Evolutionary conservation across 2,888 invertebrate species (phyloP), one percentile per base, ranked within the genome.

Genomic region (Beris chalybata): DNA sequence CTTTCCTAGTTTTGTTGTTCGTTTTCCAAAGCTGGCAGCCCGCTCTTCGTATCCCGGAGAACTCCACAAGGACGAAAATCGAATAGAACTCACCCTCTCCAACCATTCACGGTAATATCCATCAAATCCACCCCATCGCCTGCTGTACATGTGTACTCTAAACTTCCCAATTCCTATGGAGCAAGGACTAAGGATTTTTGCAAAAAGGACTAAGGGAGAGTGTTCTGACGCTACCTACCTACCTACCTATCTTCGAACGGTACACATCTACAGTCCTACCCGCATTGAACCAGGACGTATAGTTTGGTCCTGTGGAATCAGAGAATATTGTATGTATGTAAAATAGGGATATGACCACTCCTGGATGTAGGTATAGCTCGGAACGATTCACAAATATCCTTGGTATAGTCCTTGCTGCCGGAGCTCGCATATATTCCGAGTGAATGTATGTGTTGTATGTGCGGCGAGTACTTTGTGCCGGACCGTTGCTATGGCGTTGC

Each of bases 401-500:
- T 50, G 11, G 45, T 54, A 64, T 38, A 38, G 38, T 38, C 38
- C 38, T 38, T 38, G 38, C 38, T 5, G 7, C 9, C 7, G 38
- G 7, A 64, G 54, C 53, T 53, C 53, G 44, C 15, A 43, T 45
- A 43, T 45, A 47, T 53, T 32, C 32, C 31, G 44, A 53, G 22
- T 43, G 45, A 43, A 53, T 64, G 64, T 64, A 13, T 45, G 53
- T 54, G 44, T 54, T 50, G 50, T 44, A 59, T 59, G 30, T 44
- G 48, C 48, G 22, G 15, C 22, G 61, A 61, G 15, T n/a, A 50
- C 15, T 61, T 52, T 61, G 38, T 69, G 70, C 67, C 69, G 69
- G 71, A 71, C 71, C 71, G 71, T 71, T 71, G 71, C 71, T 70
- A 70, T 70, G 70, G 70, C 61, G 70, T 70, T 70, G 70, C 70